Evolutionary conservation across 2,113 vertebrate species (phyloP).

Genomic region (Phyllopteryx taeniolatus): DNA sequence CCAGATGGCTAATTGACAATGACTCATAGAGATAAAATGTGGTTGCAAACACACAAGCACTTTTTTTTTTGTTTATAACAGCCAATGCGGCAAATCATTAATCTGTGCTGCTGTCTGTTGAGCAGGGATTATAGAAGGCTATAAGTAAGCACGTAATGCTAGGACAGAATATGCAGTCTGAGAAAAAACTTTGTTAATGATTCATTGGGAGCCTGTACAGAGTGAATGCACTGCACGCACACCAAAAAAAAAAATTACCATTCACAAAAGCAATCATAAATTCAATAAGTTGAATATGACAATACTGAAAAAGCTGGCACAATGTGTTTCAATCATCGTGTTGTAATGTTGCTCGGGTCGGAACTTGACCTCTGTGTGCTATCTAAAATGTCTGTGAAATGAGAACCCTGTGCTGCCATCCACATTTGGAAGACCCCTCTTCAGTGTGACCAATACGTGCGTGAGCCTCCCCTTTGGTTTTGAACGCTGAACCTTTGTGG

Average conservation of each 20-base stretch:
- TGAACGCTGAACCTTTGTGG: conserved; percentile 1
- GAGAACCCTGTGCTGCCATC: conserved; percentile 2
- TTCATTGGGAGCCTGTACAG: neutral
- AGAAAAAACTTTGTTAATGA: conserved; percentile 7
- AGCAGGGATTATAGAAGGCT: conserved; percentile 7
- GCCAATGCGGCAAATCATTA: conserved; percentile 12
- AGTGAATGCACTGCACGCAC: neutral
- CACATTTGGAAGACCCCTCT: conserved; percentile 18
- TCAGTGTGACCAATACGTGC: conserved; percentile 1
- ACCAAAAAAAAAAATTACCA: neutral
- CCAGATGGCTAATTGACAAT: conserved; percentile 37
- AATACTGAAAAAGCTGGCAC: neutral
- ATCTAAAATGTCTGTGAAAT: conserved; percentile 34
- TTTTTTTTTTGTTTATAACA: neutral
- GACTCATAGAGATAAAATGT: conserved; percentile 3
- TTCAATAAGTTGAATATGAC: no score
- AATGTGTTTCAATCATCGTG: neutral
- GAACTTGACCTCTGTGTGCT: neutral
- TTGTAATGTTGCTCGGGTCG: neutral
- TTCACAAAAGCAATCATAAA: neutral
- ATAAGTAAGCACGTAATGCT: neutral
- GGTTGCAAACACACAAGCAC: neutral
- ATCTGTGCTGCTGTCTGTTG: conserved; percentile 6
- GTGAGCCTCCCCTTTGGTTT: neutral
- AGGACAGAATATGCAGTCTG: neutral